These are phyloP conservation scores for Melanostoma mellinum DNA, from an alignment of 2,888 invertebrate species.

Conservation along the genomic window DNA sequence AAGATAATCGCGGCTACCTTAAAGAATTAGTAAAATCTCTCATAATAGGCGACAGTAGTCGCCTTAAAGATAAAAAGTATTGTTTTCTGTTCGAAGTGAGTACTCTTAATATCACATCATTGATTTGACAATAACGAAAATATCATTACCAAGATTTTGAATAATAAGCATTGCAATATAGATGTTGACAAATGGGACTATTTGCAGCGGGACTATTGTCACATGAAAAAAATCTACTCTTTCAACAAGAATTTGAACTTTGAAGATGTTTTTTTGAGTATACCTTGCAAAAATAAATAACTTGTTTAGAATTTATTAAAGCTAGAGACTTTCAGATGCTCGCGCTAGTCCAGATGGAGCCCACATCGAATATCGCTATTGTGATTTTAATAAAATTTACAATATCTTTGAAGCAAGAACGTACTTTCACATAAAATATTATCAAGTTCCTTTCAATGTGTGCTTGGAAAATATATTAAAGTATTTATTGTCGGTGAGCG, in stretches of 20 bases:
- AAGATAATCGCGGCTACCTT: slow-evolving; percentile 74
- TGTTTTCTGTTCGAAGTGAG: slow-evolving; percentile 79
- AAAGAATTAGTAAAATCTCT: slow-evolving; percentile 78
- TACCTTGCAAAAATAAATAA: background rate
- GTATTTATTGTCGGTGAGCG: slow-evolving; percentile 7
- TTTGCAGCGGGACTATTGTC: slow-evolving; percentile 84
- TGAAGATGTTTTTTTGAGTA: slow-evolving; percentile 77
- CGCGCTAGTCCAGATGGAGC: slow-evolving; percentile 76
- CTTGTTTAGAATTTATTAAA: background rate
- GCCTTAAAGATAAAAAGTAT: slow-evolving; percentile 72
- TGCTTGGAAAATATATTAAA: slow-evolving; percentile 47
- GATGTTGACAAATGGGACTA: slow-evolving; percentile 89
- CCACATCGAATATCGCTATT: slow-evolving; percentile 82
- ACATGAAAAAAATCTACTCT: slow-evolving; percentile 63
- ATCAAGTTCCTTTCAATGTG: slow-evolving; percentile 77
- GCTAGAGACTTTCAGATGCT: slow-evolving; percentile 72
- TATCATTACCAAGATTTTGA: slow-evolving; percentile 82
- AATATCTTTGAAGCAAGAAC: slow-evolving; percentile 82
- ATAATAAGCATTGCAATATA: slow-evolving; percentile 84
- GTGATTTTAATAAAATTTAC: slow-evolving; percentile 82
- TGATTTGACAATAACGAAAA: background rate
- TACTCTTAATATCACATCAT: background rate
- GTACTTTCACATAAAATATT: slow-evolving; percentile 82
- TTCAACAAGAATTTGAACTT: slow-evolving; percentile 75
- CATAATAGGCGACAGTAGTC: slow-evolving; percentile 76